These are phyloP conservation scores for Falco peregrinus DNA, from an alignment of 2,797 vertebrate species.

Conservation along the genomic window DNA sequence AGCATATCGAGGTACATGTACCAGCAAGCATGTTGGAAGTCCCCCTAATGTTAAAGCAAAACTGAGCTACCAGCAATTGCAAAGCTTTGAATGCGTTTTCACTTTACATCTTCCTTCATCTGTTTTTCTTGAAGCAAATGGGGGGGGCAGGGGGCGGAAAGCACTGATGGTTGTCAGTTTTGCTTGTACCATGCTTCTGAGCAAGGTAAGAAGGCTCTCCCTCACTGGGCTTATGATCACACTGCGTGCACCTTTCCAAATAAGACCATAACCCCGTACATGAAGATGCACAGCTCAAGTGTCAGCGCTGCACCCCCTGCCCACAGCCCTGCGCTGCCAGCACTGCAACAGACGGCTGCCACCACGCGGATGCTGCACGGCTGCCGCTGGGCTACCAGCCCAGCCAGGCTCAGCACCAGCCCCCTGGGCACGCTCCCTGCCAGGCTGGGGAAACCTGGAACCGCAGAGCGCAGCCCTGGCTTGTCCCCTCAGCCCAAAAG, in stretches of 20 bases:
- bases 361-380: conserved; percentile 5
- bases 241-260: fast-evolving
- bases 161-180: not conserved
- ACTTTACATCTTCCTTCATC: not conserved
- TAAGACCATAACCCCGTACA: fast-evolving
- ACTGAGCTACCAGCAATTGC: not conserved
- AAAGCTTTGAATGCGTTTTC: not conserved
- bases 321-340: fast-evolving
- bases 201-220: not conserved
- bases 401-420: fast-evolving
- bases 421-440: not conserved
- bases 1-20: not conserved
- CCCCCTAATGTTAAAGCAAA: not conserved
- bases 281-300: not conserved
- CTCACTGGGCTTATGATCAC: not conserved
- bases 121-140: not conserved
- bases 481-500: not conserved
- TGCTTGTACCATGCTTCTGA: not conserved
- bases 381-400: not conserved
- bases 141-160: too few relatives aligned
- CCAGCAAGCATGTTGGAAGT: not conserved
- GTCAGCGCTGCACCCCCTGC: not conserved
- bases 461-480: fast-evolving
- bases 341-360: conserved; percentile 48
- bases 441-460: not conserved